These are phyloP conservation scores for Lagopus muta DNA, from an alignment of 2,113 vertebrate genomes.

Conservation along the genomic window DNA sequence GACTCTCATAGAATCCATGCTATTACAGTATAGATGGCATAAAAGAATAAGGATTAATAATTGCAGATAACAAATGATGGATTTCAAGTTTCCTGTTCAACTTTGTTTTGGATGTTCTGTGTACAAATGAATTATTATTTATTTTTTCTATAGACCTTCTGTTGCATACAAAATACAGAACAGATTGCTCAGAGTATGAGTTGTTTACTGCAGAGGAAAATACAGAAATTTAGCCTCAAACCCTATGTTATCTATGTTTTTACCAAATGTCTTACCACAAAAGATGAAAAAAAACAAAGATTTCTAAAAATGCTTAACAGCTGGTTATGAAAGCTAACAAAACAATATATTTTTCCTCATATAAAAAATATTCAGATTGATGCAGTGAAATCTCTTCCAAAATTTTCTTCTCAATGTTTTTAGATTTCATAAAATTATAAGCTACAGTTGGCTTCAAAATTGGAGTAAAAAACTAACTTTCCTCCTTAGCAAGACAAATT, in stretches of 20 bases:
- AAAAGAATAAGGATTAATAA: not conserved
- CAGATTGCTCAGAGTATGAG: rapidly evolving
- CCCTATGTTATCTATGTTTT: not conserved
- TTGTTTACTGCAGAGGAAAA: not conserved
- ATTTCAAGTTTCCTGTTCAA: not conserved
- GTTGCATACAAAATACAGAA: not conserved
- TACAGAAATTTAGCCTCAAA: not conserved
- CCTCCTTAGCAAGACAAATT: not conserved
- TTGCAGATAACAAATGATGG: not conserved
- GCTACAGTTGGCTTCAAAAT: not conserved
- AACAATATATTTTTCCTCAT: not conserved
- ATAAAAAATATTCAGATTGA: not conserved
- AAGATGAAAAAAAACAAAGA: rapidly evolving
- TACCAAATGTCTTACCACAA: not conserved
- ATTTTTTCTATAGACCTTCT: not conserved
- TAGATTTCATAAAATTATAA: not conserved
- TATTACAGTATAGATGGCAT: not conserved
- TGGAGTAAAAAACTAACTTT: not conserved
- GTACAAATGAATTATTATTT: not conserved
- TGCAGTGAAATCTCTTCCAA: not conserved
- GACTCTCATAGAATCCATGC: not conserved
- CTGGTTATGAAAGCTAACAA: not conserved
- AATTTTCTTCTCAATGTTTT: not conserved
- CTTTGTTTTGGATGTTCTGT: not conserved
- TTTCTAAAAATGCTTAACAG: not conserved